Conservation (phyloP, 2,113 vertebrate species). For the Porphyrio hochstetteri region DNA sequence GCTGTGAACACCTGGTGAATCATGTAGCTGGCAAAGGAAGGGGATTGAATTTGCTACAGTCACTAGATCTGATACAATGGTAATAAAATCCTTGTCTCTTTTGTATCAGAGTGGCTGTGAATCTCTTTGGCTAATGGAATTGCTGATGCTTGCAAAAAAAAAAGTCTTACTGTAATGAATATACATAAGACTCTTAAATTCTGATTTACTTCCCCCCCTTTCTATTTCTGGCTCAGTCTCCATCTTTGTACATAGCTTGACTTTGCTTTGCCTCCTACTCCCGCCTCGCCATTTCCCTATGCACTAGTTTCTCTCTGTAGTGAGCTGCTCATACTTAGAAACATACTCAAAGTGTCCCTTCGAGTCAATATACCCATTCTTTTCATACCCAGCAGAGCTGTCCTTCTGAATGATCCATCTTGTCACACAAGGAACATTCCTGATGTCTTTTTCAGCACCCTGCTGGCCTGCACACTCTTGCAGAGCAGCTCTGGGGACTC, state of each 20-base stretch:
- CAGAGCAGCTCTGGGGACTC: neutral
- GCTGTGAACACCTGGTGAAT: conserved; percentile 50
- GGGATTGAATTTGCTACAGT: neutral
- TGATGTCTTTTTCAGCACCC: neutral
- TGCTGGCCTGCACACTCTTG: fast-evolving
- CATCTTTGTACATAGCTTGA: neutral
- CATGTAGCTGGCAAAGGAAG: conserved; percentile 28
- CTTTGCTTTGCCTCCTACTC: neutral
- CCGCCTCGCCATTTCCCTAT: neutral
- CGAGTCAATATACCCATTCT: neutral
- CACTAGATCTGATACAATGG: conserved; percentile 35
- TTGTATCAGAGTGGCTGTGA: neutral
- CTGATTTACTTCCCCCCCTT: neutral
- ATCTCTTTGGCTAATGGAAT: conserved; percentile 19
- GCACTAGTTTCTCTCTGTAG: neutral
- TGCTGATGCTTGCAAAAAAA: neutral
- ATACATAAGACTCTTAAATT: neutral
- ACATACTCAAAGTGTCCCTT: neutral
- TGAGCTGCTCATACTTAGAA: neutral
- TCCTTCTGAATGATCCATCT: conserved; percentile 3
- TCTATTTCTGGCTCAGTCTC: neutral
- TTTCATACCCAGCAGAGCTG: neutral
- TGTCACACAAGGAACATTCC: neutral
- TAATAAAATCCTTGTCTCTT: conserved; percentile 35
- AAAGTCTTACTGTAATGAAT: neutral